A percentile compares a stretch with the other conserved stretches of the same genome.
phyloP scores from a whole-genome alignment of 2,797 vertebrate genomes.

The Holocentrus rufus region DNA sequence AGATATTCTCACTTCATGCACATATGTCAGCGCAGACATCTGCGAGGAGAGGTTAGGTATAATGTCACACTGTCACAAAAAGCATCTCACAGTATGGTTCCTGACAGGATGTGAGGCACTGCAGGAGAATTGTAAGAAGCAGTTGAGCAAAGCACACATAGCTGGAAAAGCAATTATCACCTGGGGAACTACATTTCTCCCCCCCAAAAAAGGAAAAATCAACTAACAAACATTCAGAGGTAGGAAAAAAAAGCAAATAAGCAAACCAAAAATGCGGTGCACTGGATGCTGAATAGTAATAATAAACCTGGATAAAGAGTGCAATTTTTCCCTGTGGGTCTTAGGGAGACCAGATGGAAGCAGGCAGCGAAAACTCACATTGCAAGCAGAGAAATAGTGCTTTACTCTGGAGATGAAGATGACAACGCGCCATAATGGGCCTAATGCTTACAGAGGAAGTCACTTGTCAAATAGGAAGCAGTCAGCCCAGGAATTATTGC shows the following conservation, averaged over 20 bases:
- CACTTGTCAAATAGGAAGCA: conserved; percentile 56
- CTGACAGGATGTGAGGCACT: conserved; percentile 10
- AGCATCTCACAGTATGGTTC: conserved; percentile 6
- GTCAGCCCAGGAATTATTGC: conserved; percentile 49
- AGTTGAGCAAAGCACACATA: background rate
- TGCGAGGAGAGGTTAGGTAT: background rate
- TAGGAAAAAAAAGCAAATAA: background rate
- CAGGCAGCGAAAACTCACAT: conserved; percentile 14
- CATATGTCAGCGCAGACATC: conserved; percentile 4
- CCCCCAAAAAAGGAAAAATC: background rate
- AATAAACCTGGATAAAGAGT: conserved; percentile 14
- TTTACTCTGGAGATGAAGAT: conserved; percentile 44
- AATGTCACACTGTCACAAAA: conserved; percentile 12
- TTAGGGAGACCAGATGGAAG: conserved; percentile 20
- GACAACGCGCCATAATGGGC: conserved; percentile 48
- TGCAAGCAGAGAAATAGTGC: conserved; percentile 9
- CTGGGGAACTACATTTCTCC: conserved; percentile 17
- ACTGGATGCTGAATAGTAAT: conserved; percentile 20
- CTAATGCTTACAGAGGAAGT: conserved; percentile 57
- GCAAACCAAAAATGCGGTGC: background rate
- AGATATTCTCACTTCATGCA: background rate
- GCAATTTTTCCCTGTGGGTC: conserved; percentile 38
- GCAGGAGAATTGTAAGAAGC: conserved; percentile 13
- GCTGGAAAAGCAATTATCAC: conserved; percentile 45
- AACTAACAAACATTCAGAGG: conserved; percentile 16